These are phyloP conservation scores for Lota lota DNA, from an alignment of 2,113 vertebrate genomes.

Conservation along the genomic window DNA sequence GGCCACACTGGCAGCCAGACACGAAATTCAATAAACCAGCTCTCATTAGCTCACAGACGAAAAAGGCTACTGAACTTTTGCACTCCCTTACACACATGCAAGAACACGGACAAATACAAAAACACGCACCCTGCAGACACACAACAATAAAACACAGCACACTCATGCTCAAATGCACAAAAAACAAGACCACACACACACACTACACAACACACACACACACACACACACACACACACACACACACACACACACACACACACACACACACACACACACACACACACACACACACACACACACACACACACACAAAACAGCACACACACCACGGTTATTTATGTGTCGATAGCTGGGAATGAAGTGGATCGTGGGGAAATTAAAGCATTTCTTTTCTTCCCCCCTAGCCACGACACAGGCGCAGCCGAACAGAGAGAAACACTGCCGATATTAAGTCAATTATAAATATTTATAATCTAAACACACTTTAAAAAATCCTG, in stretches of 20 bases:
- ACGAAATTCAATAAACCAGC: constrained; percentile 31
- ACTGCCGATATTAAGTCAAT: constrained; percentile 78
- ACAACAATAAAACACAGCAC: no score
- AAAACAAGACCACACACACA: no score
- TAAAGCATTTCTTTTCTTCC: constrained; percentile 31
- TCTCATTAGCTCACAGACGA: constrained; percentile 47
- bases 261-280: no score
- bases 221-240: no score
- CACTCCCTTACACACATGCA: background rate
- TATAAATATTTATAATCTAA: constrained; percentile 83
- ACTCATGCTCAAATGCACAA: no score
- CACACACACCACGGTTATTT: constrained; percentile 44
- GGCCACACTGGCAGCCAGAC: constrained; percentile 23
- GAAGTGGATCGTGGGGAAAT: constrained; percentile 50
- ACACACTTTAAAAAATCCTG: constrained; percentile 73
- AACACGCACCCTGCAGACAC: no score
- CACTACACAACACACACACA: no score
- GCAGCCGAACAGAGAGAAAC: constrained; percentile 68
- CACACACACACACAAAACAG: constrained; percentile 18
- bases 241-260: no score
- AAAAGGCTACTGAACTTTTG: constrained; percentile 42
- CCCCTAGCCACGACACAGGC: constrained; percentile 35
- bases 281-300: no score
- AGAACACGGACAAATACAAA: no score
- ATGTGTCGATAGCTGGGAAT: constrained; percentile 50